phyloP scores from a whole-genome alignment of 2,797 vertebrate genomes.

The Mormyrops attenuatus region DNA sequence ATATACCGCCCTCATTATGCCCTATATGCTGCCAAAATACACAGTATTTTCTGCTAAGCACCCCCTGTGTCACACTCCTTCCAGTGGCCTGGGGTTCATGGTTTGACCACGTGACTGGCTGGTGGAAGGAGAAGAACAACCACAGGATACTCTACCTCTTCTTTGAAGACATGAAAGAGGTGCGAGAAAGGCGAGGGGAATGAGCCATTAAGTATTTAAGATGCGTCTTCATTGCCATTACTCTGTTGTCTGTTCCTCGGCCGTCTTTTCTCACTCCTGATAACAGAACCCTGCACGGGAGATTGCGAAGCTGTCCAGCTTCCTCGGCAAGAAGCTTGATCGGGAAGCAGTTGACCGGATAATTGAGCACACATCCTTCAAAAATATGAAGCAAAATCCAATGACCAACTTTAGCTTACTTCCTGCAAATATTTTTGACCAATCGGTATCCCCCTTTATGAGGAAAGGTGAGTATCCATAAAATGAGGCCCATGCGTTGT shows the following conservation, averaged over 20 bases:
- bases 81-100: conserved; percentile 78
- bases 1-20: neutral
- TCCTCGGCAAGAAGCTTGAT: conserved; percentile 18
- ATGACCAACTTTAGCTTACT: conserved; percentile 17
- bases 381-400: conserved; percentile 20
- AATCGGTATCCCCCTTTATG: conserved; percentile 9
- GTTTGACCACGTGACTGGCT: conserved; percentile 77
- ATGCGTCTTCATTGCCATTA: neutral
- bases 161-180: conserved; percentile 78
- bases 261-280: neutral
- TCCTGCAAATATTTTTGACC: conserved; percentile 6
- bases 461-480: conserved; percentile 17
- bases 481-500: neutral
- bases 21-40: neutral
- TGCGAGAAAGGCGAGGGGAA: conserved; percentile 31
- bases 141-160: conserved; percentile 71
- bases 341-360: neutral
- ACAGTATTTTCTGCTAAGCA: neutral
- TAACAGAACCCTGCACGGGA: conserved; percentile 10
- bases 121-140: conserved; percentile 65
- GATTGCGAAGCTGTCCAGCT: neutral
- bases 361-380: conserved; percentile 20
- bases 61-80: neutral
- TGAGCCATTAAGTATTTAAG: neutral
- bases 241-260: neutral